Percentiles rank a stretch among this genome's conserved stretches.
These are phyloP conservation scores for Anneissia japonica DNA, from an alignment of 35 echinoderm and acorn worm species.

Conservation along the genomic window DNA sequence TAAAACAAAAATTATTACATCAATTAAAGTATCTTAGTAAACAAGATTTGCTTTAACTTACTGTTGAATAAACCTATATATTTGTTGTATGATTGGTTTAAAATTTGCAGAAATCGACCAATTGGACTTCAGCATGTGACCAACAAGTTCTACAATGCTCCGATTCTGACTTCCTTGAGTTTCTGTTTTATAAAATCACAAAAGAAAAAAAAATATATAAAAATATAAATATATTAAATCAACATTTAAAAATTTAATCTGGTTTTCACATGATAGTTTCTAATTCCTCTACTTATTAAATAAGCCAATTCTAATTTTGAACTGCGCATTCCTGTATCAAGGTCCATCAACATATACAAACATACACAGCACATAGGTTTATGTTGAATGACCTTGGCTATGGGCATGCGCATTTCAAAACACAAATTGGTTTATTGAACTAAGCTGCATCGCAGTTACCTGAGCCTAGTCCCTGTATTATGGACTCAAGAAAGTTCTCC, in stretches of 20 bases:
- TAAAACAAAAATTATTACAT: too few species aligned
- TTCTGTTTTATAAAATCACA: slow-evolving; percentile 8
- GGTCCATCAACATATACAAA: too few species aligned
- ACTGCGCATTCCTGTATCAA: too few species aligned
- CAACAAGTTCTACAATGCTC: slow-evolving; percentile 53
- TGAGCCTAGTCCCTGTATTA: neutral
- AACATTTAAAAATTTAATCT: neutral
- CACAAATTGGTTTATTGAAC: too few species aligned
- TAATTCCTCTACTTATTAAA: too few species aligned
- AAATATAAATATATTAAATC: too few species aligned
- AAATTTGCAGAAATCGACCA: slow-evolving; percentile 58
- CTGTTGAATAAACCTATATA: neutral
- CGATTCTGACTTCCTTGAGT: slow-evolving; percentile 48
- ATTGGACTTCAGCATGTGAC: slow-evolving; percentile 73
- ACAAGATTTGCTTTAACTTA: neutral
- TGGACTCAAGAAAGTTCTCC: slow-evolving; percentile 5
- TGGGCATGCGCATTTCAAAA: too few species aligned
- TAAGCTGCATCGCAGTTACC: neutral
- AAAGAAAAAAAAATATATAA: neutral
- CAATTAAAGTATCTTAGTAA: too few species aligned
- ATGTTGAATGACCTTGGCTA: too few species aligned
- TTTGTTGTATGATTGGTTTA: slow-evolving; percentile 67
- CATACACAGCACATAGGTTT: too few species aligned
- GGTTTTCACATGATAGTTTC: too few species aligned
- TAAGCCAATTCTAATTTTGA: too few species aligned